These are phyloP conservation scores for Galleria mellonella DNA, from an alignment of 1,140 invertebrate species.

Conservation along the genomic window DNA sequence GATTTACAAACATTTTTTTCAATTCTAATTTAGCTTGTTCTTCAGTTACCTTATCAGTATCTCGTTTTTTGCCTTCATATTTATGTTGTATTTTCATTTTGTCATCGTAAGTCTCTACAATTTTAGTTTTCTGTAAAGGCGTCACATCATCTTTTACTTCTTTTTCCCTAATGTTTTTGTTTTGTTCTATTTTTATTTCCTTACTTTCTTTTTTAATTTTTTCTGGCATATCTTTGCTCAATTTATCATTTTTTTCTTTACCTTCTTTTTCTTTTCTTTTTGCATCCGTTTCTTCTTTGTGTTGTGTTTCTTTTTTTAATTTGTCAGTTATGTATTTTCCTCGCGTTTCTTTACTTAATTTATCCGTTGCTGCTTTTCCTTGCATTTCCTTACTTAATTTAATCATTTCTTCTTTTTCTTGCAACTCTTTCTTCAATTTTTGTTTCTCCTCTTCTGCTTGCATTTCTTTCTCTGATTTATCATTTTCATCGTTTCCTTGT, in stretches of 20 bases:
- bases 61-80: too few relatives aligned
- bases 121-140: background rate
- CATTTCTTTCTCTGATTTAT: too few relatives aligned
- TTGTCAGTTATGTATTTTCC: slow-evolving; percentile 5
- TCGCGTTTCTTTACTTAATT: background rate
- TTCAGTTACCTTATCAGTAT: slow-evolving; percentile 4
- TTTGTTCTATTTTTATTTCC: too few relatives aligned
- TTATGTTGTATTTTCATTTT: slow-evolving; percentile 9
- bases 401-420: slow-evolving; percentile 2
- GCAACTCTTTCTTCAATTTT: slow-evolving; percentile 14
- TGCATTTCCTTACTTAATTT: background rate
- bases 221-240: slow-evolving; percentile 5
- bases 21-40: slow-evolving; percentile 1
- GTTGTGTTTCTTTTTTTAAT: too few relatives aligned
- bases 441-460: slow-evolving; percentile 1
- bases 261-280: slow-evolving; percentile 14
- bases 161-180: too few relatives aligned
- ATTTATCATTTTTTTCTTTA: background rate
- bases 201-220: slow-evolving; percentile 5
- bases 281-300: slow-evolving; percentile 8
- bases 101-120: background rate
- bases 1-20: background rate
- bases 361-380: background rate
- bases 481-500: background rate
- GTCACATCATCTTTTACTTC: too few relatives aligned